Evolutionary conservation across 2,113 vertebrate genomes (phyloP), one percentile per base, ranked within the genome.

Genomic region (Arothron firmamentum): DNA sequence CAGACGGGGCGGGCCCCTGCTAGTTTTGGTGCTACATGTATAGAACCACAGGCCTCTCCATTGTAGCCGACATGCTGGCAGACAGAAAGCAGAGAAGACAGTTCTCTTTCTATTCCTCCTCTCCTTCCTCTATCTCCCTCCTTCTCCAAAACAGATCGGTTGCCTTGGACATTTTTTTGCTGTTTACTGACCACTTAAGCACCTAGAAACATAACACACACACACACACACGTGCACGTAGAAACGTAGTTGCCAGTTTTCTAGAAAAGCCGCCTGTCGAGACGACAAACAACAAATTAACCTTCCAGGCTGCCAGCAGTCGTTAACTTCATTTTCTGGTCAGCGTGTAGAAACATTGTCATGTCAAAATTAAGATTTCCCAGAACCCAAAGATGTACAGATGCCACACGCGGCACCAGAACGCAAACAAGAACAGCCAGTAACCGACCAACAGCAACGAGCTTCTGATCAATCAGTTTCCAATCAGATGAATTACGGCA

Each of bases 121-220:
- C 58, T 66, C 62, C 70, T 70, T 69, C 63, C 67, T 68, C 56
- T 61, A 64, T 65, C 70, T 62, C 62, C 65, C 68, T 25, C n/a
- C 52, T 52, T 57, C 48, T 67, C 45, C 25, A 78, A 75, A 82
- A 75, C 76, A 65, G 56, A 86, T 84, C 66, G 76, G 87, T 88
- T 89, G 85, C 87, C 85, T 89, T 88, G 82, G 85, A 85, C 56
- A n/a, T 86, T 82, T 84, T 86, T 85, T 87, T 83, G 69, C 67
- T 81, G 77, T 87, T 86, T 82, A 81, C 78, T 59, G 62, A 79
- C 74, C 69, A 83, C 83, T 79, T 70, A 59, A 84, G 82, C 84
- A 85, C 83, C 78, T 85, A 84, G 67, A 77, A 67, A 78, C 74
- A 63, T 60, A 64, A 81, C 42, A 77, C 64, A 75, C 21, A 54